Percentiles rank a stretch among this genome's conserved stretches.
phyloP scores from a whole-genome alignment of 2,797 vertebrate species.

The Mormyrops boulengeri region DNA sequence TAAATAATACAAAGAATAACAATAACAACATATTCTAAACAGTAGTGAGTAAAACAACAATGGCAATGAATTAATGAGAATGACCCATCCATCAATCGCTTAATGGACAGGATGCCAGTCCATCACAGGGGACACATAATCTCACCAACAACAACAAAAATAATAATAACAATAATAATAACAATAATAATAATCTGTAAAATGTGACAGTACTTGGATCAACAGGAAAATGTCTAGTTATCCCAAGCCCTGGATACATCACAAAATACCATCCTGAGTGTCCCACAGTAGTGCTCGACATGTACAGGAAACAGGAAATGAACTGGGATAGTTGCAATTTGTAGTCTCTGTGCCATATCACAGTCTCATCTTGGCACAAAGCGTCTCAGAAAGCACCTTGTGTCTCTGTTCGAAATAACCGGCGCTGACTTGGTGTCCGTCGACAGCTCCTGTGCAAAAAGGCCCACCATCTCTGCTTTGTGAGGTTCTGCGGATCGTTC shows the following conservation, averaged over 20 bases:
- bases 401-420: background rate
- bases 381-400: background rate
- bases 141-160: background rate
- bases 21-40: background rate
- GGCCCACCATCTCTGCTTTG: background rate
- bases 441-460: background rate
- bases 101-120: background rate
- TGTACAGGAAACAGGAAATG: too few relatives aligned
- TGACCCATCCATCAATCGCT: background rate
- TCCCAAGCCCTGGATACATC: background rate
- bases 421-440: background rate
- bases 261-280: background rate
- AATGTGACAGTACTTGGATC: background rate
- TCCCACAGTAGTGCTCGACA: background rate
- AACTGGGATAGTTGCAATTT: background rate
- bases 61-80: background rate
- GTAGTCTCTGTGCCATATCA: background rate
- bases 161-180: background rate
- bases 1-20: background rate
- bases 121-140: background rate
- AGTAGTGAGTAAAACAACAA: background rate
- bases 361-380: background rate
- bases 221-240: background rate
- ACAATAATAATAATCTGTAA: background rate
- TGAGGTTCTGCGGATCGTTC: background rate